Conservation (phyloP, 2,113 vertebrate species). For the Microcebus lehilahytsara region DNA sequence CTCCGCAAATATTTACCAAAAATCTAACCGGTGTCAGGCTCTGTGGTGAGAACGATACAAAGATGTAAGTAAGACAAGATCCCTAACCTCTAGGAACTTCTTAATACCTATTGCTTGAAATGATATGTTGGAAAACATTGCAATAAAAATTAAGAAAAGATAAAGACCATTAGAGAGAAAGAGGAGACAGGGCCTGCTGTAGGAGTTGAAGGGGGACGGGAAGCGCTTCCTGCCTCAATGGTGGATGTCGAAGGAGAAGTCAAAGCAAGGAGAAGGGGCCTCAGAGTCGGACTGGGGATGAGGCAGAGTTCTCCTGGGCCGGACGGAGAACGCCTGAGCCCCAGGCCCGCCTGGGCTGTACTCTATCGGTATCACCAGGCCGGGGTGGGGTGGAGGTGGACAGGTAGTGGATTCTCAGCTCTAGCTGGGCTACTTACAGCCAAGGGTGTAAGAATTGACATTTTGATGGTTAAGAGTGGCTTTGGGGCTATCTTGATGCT, state of each 20-base stretch:
- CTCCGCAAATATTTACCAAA: neutral
- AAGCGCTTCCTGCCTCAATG: neutral
- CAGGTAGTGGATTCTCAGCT: neutral
- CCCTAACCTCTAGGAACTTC: neutral
- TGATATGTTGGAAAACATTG: neutral
- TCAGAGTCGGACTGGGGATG: accelerated
- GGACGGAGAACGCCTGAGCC: neutral
- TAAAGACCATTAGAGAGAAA: neutral
- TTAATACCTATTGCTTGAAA: neutral
- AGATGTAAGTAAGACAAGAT: neutral
- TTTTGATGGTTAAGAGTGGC: neutral
- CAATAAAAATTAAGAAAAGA: neutral
- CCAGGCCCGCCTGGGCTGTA: neutral
- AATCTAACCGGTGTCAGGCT: neutral
- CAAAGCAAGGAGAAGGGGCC: neutral
- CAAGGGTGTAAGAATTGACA: neutral
- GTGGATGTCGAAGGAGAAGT: neutral
- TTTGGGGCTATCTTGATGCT: neutral
- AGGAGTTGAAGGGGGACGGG: neutral
- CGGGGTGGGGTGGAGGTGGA: neutral
- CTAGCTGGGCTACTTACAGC: neutral
- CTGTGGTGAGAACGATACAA: neutral
- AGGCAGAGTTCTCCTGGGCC: neutral
- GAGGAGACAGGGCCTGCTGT: neutral
- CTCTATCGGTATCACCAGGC: neutral